phyloP scores from a whole-genome alignment of 2,113 vertebrate species.

The Cyphomyrus discorhynchus region DNA sequence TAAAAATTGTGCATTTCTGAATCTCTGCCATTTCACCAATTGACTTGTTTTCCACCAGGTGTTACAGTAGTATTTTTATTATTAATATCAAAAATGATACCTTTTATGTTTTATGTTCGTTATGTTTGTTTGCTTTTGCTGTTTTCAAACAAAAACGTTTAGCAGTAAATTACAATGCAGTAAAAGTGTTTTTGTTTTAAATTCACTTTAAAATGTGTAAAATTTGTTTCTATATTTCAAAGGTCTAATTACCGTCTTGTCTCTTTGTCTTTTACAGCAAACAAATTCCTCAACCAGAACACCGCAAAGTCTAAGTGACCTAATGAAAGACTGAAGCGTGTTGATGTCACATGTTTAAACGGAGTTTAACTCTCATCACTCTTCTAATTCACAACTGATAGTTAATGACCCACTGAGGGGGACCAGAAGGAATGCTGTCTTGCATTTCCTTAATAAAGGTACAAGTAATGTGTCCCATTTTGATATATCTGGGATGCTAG shows the following conservation, averaged over 20 bases:
- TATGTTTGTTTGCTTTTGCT: background rate
- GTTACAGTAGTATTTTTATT: background rate
- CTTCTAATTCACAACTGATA: background rate
- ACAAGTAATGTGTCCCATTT: background rate
- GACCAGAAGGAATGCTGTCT: background rate
- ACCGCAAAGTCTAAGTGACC: conserved; percentile 16
- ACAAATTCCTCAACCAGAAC: background rate
- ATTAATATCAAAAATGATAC: background rate
- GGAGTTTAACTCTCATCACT: background rate
- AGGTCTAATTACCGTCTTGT: background rate
- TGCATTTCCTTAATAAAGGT: background rate
- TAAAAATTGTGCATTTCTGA: background rate
- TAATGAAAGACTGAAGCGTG: background rate
- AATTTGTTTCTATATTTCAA: background rate
- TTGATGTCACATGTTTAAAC: background rate
- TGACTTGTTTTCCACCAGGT: background rate
- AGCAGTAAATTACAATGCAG: background rate
- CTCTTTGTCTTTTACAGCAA: conserved; percentile 6
- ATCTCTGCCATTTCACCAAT: background rate
- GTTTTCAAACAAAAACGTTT: background rate
- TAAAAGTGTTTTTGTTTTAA: background rate
- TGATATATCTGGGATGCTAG: background rate
- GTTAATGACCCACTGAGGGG: background rate
- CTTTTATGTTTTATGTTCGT: background rate
- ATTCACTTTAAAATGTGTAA: background rate